Percentiles rank a stretch among this genome's conserved stretches.
phyloP scores from a whole-genome alignment of 2,797 vertebrate genomes.

The Gallinago nigripennis region DNA sequence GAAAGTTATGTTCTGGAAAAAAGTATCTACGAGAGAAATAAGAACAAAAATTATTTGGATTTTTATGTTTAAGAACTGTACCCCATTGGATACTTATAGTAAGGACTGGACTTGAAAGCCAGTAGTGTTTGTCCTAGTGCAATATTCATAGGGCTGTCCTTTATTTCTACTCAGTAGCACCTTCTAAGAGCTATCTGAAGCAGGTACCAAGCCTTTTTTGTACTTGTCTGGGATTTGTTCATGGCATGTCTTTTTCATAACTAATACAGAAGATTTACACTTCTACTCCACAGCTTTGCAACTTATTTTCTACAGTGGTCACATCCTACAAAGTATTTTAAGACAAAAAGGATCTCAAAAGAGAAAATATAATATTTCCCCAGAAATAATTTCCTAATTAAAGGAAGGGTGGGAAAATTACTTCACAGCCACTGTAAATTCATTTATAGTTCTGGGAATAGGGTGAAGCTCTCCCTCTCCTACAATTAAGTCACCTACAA shows the following conservation, averaged over 20 bases:
- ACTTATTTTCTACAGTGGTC: background rate
- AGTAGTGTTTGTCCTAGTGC: background rate
- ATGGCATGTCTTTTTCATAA: background rate
- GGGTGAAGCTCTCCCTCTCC: background rate
- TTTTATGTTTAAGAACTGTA: background rate
- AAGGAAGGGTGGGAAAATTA: background rate
- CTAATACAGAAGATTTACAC: background rate
- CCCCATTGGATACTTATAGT: accelerated
- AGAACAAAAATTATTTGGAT: background rate
- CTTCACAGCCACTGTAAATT: background rate
- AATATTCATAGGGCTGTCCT: background rate
- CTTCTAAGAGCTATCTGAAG: background rate
- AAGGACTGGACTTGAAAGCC: background rate
- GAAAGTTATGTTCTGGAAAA: background rate
- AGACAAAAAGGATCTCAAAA: background rate
- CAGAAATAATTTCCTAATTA: background rate
- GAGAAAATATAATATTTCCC: background rate
- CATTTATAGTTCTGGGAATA: background rate
- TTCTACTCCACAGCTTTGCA: background rate
- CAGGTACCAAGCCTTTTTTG: background rate
- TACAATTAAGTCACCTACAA: background rate
- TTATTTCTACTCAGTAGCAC: background rate
- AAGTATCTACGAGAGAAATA: background rate
- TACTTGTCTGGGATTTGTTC: background rate
- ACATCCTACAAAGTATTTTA: background rate